Base-by-base conservation (phyloP, 1,140 invertebrate species). In the Ylistrum balloti region DNA sequence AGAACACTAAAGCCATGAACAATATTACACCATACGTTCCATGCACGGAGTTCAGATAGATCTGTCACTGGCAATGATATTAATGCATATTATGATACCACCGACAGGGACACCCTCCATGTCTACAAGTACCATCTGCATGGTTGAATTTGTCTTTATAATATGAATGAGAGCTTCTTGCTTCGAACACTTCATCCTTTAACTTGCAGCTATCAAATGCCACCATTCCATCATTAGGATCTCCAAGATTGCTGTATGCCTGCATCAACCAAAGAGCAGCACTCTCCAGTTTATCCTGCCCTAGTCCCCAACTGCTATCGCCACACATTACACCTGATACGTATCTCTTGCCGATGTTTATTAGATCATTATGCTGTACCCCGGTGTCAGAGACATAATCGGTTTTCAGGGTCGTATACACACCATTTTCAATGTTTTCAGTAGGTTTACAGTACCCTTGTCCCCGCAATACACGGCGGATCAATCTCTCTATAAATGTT, bases 141-240 rank as follows among this genome's bases (percentile, higher is more conserved):
- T 74, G 56, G n/a, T 74, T 74, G 5, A 74, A 28, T 28, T 74
- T 74, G 56, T 17, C 56, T 28, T 74, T 74, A n/a, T 5, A 74
- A 7, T 74, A 74, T 9, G 22, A n/a, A 74, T 28, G 0, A 11
- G 56, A 74, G 13, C 56, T n/a, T 28, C 5, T 7, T 9, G n/a
- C 22, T 74, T 74, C 56, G 56, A 74, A 74, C n/a, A 17, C 0
- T 7, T 28, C 2, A 28, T 17, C n/a, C 22, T 74, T 74, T 28
- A 74, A n/a, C 28, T 74, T 74, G 56, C 56, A 74, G 56, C 56
- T 74, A 11, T 74, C 56, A n/a, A 74, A 74, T n/a, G 56, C 22
- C 15, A 74, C 56, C 56, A 28, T 74, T 1, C 56, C 56, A 17
- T 74, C 56, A 74, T 74, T 74, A 11, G 15, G 56, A 28, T 74